Base-by-base conservation (phyloP, 2,113 vertebrate species). In the Melanerpes aurifrons region DNA sequence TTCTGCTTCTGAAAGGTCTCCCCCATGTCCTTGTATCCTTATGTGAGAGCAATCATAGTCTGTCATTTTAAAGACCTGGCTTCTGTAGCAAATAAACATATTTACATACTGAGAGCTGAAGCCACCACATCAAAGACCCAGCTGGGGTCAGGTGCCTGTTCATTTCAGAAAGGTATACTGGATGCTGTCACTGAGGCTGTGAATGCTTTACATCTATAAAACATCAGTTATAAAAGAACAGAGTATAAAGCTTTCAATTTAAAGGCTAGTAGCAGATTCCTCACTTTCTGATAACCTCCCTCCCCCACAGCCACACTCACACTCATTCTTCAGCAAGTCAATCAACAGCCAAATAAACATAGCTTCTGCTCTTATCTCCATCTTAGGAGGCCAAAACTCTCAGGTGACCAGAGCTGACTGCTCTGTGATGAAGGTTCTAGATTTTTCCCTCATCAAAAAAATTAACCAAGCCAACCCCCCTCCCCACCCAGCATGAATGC, bases 131-230 rank as follows among this genome's bases (percentile, higher is more conserved):
- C 95, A 96, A 96, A 96, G 96, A 87, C 61, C 58, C 73, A 90
- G 76, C 79, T 87, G 91, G 95, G 95, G 94, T 95, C 96, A 96
- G 95, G 85, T 95, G 96, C 86, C 91, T 96, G 75, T 76, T 96
- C 73, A 25, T 96, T 94, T 96, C 94, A 96, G 89, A 92, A 95
- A 72, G 85, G 79, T 81, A 90, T 86, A 75, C 91, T 88, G 91
- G 91, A 91, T 90, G 94, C 95, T 95, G 94, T 96, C 94, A 96
- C 87, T 5, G 72, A 94, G 91, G 69, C 91, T 94, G 89, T 62
- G 79, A 96, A 91, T 79, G 92, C 85, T 94, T 96, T 94, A 96
- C 94, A 96, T 96, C 96, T 95, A 96, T 96, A 96, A 96, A 96
- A 95, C 95, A 96, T 95, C 94, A 96, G 72, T 92, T 96, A 93